A percentile compares a stretch with the other conserved stretches of the same genome.
Conservation (phyloP, 1,140 invertebrate species). For the Pteromalus puparum region DNA sequence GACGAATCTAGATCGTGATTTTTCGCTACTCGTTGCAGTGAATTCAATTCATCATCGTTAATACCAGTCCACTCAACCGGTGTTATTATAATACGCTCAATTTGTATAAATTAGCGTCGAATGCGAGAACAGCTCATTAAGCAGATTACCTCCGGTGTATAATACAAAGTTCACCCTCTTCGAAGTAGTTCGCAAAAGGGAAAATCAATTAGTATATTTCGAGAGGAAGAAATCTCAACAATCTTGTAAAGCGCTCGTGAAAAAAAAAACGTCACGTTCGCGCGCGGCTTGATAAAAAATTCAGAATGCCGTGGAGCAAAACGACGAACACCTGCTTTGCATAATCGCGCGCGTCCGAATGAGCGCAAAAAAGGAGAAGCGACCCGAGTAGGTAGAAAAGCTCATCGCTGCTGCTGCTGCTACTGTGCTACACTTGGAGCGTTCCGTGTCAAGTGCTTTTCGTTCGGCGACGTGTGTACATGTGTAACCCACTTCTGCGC, state of each 20-base stretch:
- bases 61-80: too few species aligned
- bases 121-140: too few species aligned
- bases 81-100: too few species aligned
- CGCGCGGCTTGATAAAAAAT: not conserved
- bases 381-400: not conserved
- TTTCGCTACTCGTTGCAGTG: too few species aligned
- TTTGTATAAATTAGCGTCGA: too few species aligned
- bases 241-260: not conserved
- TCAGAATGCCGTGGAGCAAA: not conserved
- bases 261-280: not conserved
- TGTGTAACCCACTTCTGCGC: not conserved
- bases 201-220: not conserved
- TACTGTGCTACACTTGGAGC: not conserved
- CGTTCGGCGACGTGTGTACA: not conserved
- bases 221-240: not conserved
- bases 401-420: not conserved
- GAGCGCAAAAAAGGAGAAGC: too few species aligned
- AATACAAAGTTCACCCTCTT: too few species aligned
- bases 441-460: conserved; percentile 3
- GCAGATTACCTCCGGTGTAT: too few species aligned
- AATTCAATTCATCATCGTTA: too few species aligned
- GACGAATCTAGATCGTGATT: too few species aligned
- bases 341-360: not conserved
- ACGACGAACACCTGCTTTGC: not conserved
- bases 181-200: too few species aligned